Percentiles rank a stretch among this genome's conserved stretches.
These are phyloP conservation scores for Lagorchestes hirsutus DNA, from an alignment of 2,797 vertebrate genomes.

Conservation along the genomic window DNA sequence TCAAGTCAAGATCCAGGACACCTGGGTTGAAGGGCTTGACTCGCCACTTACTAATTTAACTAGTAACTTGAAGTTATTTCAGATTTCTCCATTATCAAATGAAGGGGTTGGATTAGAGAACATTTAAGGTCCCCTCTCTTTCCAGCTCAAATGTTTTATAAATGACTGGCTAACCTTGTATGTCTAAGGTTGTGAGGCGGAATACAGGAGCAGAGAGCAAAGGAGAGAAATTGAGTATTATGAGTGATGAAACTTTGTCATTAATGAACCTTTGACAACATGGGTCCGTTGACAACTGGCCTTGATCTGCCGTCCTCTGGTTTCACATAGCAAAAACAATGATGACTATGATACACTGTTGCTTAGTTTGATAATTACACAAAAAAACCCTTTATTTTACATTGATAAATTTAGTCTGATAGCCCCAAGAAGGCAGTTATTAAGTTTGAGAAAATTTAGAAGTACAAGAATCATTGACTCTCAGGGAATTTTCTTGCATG, in stretches of 20 bases:
- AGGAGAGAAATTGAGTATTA: neutral
- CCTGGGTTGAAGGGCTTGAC: neutral
- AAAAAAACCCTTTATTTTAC: neutral
- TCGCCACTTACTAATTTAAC: neutral
- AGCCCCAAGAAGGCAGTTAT: neutral
- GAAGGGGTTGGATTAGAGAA: neutral
- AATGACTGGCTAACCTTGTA: neutral
- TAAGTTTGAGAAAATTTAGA: neutral
- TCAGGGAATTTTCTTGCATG: neutral
- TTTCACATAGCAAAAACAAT: neutral
- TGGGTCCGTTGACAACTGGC: neutral
- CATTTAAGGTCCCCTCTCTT: neutral
- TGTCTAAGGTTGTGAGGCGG: neutral
- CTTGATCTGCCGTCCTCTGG: neutral
- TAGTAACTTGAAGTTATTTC: neutral
- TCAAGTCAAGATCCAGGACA: neutral
- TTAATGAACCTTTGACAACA: neutral
- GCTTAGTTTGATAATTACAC: neutral
- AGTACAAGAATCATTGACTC: neutral
- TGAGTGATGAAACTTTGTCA: neutral
- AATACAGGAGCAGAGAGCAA: neutral
- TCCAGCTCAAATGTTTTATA: neutral
- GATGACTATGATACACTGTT: neutral
- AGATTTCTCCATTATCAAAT: neutral
- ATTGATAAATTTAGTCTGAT: neutral